Conservation (phyloP, 2,113 vertebrate genomes). For the Falco punctatus region DNA sequence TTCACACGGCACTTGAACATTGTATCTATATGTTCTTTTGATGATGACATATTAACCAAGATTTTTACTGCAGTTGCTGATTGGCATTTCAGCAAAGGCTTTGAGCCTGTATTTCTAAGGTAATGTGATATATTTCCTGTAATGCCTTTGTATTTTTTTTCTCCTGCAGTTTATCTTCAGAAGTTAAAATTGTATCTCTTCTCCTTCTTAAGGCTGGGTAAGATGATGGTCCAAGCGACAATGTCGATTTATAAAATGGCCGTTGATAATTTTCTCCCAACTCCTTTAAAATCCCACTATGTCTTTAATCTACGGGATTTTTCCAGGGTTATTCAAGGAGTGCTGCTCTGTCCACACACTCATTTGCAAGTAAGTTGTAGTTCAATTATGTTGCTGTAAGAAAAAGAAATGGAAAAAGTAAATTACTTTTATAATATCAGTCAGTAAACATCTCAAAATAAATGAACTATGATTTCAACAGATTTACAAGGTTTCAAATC, state of each 20-base stretch:
- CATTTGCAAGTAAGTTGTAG: conserved; percentile 82
- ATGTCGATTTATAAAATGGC: conserved; percentile 85
- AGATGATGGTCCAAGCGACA: conserved; percentile 88
- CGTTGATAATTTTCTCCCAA: conserved; percentile 88
- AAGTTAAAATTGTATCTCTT: neutral
- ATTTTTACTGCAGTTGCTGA: conserved; percentile 89
- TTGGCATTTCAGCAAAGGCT: conserved; percentile 91
- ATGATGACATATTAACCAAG: conserved; percentile 85
- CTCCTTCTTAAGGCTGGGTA: conserved; percentile 80
- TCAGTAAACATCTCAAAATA: neutral
- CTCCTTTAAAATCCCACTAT: conserved; percentile 94
- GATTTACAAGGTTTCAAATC: neutral
- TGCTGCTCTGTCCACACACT: conserved; percentile 87
- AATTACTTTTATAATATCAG: neutral
- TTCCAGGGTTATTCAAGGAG: conserved; percentile 87
- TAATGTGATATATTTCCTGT: conserved; percentile 33
- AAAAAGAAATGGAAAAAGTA: neutral
- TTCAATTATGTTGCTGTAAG: neutral
- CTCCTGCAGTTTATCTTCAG: neutral
- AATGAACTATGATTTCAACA: neutral
- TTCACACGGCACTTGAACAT: conserved; percentile 91
- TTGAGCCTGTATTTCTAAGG: conserved; percentile 84
- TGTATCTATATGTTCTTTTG: conserved; percentile 86
- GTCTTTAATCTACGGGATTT: conserved; percentile 94
- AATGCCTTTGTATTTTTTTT: neutral